Percentiles rank a stretch among this genome's conserved stretches.
Evolutionary conservation across 2,888 invertebrate species (phyloP).

Genomic region (Palloptera scutellata): DNA sequence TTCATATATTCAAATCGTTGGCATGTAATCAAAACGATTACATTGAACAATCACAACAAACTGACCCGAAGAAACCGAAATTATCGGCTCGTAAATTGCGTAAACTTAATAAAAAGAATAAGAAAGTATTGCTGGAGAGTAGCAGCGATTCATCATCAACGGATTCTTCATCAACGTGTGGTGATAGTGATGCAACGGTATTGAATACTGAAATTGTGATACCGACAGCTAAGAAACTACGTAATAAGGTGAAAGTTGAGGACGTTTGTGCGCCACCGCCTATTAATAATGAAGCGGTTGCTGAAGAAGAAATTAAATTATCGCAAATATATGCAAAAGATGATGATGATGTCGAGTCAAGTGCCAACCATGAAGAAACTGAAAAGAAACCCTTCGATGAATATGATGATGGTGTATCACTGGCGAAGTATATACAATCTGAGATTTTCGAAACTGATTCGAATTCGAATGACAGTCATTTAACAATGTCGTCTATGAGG

Average conservation of each 20-base stretch:
- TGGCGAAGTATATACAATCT: conserved; percentile 50
- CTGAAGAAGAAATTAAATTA: not conserved
- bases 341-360: too few species aligned
- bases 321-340: not conserved
- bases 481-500: not conserved
- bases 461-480: conserved; percentile 20
- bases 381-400: conserved; percentile 21
- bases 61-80: conserved; percentile 44
- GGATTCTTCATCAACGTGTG: conserved; percentile 19
- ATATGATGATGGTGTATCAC: conserved; percentile 50
- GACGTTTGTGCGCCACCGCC: not conserved
- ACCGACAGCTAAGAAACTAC: not conserved
- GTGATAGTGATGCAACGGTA: conserved; percentile 17
- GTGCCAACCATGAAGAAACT: not conserved
- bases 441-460: conserved; percentile 45
- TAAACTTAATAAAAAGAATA: conserved; percentile 45
- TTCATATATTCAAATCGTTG: conserved; percentile 41
- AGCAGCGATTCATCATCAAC: conserved; percentile 39
- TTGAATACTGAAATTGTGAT: conserved; percentile 14
- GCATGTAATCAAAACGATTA: conserved; percentile 20
- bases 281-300: conserved; percentile 8
- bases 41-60: conserved; percentile 42
- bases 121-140: conserved; percentile 41
- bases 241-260: not conserved
- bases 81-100: conserved; percentile 41